phyloP scores from a whole-genome alignment of 2,797 vertebrate genomes.

The Crax fasciolata region DNA sequence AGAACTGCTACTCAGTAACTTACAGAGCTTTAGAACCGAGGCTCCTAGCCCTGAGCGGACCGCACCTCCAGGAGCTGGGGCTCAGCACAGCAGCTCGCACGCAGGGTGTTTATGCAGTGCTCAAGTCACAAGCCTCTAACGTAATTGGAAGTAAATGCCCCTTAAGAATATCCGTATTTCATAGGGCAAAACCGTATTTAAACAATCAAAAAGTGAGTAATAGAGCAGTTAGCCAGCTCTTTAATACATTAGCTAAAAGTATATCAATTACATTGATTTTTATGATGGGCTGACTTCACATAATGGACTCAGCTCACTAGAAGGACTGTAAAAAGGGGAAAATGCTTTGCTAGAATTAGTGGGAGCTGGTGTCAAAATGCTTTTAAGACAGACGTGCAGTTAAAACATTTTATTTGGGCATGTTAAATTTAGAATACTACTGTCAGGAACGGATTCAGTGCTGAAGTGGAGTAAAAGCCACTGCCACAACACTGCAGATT shows the following conservation, averaged over 20 bases:
- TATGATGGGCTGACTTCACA: constrained; percentile 44
- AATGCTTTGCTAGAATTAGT: constrained; percentile 11
- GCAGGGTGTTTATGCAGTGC: neutral
- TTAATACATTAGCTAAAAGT: constrained; percentile 72
- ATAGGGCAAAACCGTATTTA: constrained; percentile 32
- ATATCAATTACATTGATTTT: constrained; percentile 72
- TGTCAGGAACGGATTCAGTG: neutral
- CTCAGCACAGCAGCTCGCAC: neutral
- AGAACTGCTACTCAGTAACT: neutral
- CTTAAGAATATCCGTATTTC: constrained; percentile 31
- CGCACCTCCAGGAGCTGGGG: neutral
- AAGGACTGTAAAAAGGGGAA: constrained; percentile 31
- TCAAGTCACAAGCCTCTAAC: constrained; percentile 37
- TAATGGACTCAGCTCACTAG: constrained; percentile 55
- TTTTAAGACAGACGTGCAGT: constrained; percentile 22
- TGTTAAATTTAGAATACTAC: constrained; percentile 30
- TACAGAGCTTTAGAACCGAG: neutral
- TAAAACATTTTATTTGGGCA: constrained; percentile 54
- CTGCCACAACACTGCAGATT: neutral
- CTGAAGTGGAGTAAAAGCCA: constrained; percentile 20
- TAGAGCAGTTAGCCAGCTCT: constrained; percentile 66
- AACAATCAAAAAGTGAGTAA: constrained; percentile 64
- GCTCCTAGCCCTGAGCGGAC: neutral
- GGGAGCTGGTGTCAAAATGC: constrained; percentile 37
- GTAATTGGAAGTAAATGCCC: neutral